phyloP scores from a whole-genome alignment of 1,140 invertebrate species.

The Caenorhabditis latens region DNA sequence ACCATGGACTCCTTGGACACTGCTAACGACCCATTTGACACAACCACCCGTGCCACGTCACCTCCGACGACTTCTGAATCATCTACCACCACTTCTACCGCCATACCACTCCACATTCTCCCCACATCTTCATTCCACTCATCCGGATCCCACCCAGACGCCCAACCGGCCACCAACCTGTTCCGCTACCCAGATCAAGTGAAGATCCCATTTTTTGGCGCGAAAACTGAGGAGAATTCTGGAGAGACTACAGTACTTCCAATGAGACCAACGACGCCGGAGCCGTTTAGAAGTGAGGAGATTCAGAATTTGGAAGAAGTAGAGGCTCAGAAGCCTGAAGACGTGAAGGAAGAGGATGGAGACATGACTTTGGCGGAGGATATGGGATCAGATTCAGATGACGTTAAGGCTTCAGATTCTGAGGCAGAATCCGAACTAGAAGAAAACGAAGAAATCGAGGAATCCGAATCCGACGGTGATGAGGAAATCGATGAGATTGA shows the following conservation, averaged over 20 bases:
- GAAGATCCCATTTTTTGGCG: slow-evolving; percentile 18
- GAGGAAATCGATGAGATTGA: background rate
- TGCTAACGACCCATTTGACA: background rate
- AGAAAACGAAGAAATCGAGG: background rate
- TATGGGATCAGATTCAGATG: background rate
- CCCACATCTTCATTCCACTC: slow-evolving; percentile 16
- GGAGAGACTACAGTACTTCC: background rate
- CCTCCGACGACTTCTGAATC: background rate
- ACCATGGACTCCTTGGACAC: background rate
- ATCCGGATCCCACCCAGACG: slow-evolving; percentile 6
- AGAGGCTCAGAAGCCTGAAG: background rate
- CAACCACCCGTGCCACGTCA: background rate
- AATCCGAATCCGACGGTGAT: background rate
- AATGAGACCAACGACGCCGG: background rate
- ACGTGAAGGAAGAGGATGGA: background rate
- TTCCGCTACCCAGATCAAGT: slow-evolving; percentile 11
- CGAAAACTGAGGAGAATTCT: background rate
- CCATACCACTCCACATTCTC: background rate
- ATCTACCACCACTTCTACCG: background rate
- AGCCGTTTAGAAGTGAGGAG: slow-evolving; percentile 5
- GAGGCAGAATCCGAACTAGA: background rate
- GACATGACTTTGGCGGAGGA: too few relatives aligned
- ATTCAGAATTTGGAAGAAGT: slow-evolving; percentile 2
- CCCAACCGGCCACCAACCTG: background rate
- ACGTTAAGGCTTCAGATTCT: too few relatives aligned